Percentiles rank a stretch among this genome's conserved stretches.
phyloP scores from a whole-genome alignment of 2,797 vertebrate species.

The Novumbra hubbsi region DNA sequence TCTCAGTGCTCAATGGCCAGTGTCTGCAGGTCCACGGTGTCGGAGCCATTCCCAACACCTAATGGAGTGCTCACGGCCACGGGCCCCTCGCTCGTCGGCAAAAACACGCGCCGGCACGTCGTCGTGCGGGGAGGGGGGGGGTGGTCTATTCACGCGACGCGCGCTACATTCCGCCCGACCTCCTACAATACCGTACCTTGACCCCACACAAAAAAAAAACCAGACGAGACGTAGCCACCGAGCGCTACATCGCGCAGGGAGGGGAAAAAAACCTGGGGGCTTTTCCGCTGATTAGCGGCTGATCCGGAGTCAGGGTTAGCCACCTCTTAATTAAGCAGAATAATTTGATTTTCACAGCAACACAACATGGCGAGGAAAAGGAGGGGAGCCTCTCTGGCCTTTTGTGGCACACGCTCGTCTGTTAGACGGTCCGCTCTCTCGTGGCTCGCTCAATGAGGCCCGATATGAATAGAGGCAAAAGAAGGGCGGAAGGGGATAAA shows the following conservation, averaged over 20 bases:
- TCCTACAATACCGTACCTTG: slow-evolving; percentile 23
- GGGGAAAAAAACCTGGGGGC: slow-evolving; percentile 12
- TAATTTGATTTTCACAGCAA: slow-evolving; percentile 42
- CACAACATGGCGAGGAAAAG: not conserved
- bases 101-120: slow-evolving; percentile 29
- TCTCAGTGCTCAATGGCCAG: slow-evolving; percentile 13
- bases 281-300: slow-evolving; percentile 34
- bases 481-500: not conserved
- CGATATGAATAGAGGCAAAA: not conserved
- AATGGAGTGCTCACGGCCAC: slow-evolving; percentile 59
- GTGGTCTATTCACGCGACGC: slow-evolving; percentile 23
- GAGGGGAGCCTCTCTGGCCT: not conserved
- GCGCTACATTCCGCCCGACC: slow-evolving; percentile 27
- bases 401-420: not conserved
- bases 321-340: slow-evolving; percentile 53
- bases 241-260: not conserved
- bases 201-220: slow-evolving; percentile 5
- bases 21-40: not conserved
- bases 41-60: slow-evolving; percentile 20
- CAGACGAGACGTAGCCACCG: not conserved
- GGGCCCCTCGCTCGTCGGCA: slow-evolving; percentile 52
- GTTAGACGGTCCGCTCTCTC: not conserved
- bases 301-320: slow-evolving; percentile 44
- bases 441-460: not conserved
- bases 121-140: not conserved